Conservation (phyloP, 2,113 vertebrate genomes). For the Perca schrenkii region DNA sequence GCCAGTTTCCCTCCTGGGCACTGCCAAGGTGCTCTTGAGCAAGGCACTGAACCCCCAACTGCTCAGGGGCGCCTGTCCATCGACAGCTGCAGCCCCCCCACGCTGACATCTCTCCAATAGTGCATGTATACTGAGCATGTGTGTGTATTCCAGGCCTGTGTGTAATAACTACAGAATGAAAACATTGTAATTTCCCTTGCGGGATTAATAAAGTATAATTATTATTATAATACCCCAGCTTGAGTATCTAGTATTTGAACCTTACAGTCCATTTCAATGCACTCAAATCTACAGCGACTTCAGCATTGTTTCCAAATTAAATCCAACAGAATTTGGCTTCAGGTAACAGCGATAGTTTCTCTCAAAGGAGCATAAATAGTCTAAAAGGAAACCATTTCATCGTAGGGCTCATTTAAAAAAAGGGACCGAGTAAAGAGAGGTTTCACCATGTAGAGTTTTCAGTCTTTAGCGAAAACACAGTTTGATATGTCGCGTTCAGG, state of each 20-base stretch:
- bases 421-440: background rate
- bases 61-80: too few relatives aligned
- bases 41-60: too few relatives aligned
- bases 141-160: too few relatives aligned
- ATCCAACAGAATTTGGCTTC: background rate
- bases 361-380: background rate
- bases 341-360: background rate
- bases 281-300: background rate
- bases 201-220: too few relatives aligned
- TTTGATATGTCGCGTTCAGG: background rate
- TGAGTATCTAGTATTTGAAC: background rate
- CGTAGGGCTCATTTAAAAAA: background rate
- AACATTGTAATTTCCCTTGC: too few relatives aligned
- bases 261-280: background rate
- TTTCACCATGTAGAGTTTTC: slow-evolving; percentile 18
- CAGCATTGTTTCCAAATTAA: background rate
- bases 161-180: too few relatives aligned
- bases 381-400: background rate
- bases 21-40: too few relatives aligned
- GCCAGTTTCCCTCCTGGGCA: too few relatives aligned
- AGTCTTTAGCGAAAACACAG: slow-evolving; percentile 1
- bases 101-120: too few relatives aligned
- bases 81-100: too few relatives aligned
- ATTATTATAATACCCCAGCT: too few relatives aligned
- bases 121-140: too few relatives aligned